phyloP scores from a whole-genome alignment of 2,888 invertebrate species.

The Aphodius sticticus region DNA sequence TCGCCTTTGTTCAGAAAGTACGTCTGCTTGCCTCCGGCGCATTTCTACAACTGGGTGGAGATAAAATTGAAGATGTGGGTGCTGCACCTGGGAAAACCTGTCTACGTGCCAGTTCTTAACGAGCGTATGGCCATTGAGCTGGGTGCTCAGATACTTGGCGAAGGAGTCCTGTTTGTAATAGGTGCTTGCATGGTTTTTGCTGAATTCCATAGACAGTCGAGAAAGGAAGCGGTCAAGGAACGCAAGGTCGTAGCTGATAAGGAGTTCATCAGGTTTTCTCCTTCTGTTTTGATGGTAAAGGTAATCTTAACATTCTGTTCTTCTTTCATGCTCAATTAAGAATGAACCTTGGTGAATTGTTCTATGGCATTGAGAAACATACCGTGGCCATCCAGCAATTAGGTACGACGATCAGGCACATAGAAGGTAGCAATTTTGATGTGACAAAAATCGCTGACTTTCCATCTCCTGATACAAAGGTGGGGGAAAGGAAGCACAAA shows the following conservation, averaged over 20 bases:
- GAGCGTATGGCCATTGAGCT: background rate
- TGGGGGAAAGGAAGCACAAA: background rate
- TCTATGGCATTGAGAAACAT: background rate
- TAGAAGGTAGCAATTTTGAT: background rate
- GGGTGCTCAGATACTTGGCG: background rate
- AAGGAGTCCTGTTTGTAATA: background rate
- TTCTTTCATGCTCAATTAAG: background rate
- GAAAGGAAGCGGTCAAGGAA: background rate
- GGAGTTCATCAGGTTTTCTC: background rate
- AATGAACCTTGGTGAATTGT: background rate
- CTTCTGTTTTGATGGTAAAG: background rate
- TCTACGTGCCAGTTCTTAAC: background rate
- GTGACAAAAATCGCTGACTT: background rate
- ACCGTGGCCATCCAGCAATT: background rate
- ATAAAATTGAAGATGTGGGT: conserved; percentile 13
- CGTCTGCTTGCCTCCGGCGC: conserved; percentile 6
- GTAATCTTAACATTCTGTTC: background rate
- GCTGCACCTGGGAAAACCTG: background rate
- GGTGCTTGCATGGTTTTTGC: background rate
- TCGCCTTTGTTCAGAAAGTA: conserved; percentile 8
- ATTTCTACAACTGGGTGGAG: conserved; percentile 7
- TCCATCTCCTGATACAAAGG: background rate
- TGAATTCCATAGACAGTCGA: background rate
- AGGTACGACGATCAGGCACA: background rate
- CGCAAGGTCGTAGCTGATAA: background rate